Conservation (phyloP, 2,797 vertebrate genomes). For the Brotula barbata region DNA sequence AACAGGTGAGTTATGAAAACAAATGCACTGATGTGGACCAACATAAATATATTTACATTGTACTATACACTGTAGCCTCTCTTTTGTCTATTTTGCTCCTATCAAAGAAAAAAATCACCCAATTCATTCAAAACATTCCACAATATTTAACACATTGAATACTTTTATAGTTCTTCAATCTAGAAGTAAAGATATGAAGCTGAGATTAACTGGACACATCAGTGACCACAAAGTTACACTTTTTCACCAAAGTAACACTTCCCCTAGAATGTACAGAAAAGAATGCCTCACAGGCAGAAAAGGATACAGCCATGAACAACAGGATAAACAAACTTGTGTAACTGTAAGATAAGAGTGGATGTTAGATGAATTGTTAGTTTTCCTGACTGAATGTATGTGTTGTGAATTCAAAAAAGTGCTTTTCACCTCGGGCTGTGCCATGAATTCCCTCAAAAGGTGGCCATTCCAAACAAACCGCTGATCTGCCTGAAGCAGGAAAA, state of each 20-base stretch:
- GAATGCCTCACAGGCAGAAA: conserved; percentile 17
- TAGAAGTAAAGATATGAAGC: not conserved
- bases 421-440: conserved; percentile 90
- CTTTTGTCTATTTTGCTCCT: too few species aligned
- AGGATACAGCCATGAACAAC: conserved; percentile 83
- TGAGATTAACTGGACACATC: not conserved
- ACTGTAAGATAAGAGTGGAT: conserved; percentile 51
- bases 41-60: too few species aligned
- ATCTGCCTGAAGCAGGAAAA: conserved; percentile 82
- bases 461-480: conserved; percentile 97
- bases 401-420: not conserved
- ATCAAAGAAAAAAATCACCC: too few species aligned
- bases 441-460: conserved; percentile 90
- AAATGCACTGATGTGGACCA: not conserved
- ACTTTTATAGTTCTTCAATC: not conserved
- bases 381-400: not conserved
- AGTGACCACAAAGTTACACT: not conserved
- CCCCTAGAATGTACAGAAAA: not conserved
- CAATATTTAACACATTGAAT: not conserved
- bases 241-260: not conserved
- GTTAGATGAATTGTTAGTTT: not conserved
- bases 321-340: conserved; percentile 79
- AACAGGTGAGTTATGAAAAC: conserved; percentile 49
- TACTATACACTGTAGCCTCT: not conserved
- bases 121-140: not conserved